Conservation (phyloP, 2,113 vertebrate species). For the Elgaria multicarinata region DNA sequence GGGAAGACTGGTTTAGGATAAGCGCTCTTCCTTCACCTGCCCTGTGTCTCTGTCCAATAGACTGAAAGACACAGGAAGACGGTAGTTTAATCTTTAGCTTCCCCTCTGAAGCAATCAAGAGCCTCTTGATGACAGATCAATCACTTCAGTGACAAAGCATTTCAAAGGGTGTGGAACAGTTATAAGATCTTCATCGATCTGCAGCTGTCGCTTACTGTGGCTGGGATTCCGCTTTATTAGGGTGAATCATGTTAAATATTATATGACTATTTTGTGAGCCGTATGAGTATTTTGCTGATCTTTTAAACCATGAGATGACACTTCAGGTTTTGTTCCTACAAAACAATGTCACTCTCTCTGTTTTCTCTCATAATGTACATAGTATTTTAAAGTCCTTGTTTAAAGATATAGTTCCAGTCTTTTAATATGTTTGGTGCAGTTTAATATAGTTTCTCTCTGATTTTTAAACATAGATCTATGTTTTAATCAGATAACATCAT, state of each 20-base stretch:
- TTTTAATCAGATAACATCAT: neutral
- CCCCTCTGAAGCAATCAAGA: neutral
- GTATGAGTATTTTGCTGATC: slow-evolving; percentile 1
- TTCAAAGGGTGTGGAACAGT: slow-evolving; percentile 30
- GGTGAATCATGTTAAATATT: slow-evolving; percentile 56
- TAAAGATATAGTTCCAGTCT: neutral
- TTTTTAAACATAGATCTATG: neutral
- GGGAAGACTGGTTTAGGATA: neutral
- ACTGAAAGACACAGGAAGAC: slow-evolving; percentile 11
- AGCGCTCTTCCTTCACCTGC: neutral
- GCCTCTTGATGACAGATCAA: neutral
- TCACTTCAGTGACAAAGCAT: slow-evolving; percentile 6
- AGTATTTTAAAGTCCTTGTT: neutral
- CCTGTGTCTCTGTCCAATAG: neutral
- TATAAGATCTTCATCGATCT: slow-evolving; percentile 67
- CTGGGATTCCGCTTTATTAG: slow-evolving; percentile 49
- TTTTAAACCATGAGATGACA: neutral
- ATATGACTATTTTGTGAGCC: slow-evolving; percentile 37
- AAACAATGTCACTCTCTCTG: slow-evolving; percentile 12
- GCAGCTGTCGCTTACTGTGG: slow-evolving; percentile 75
- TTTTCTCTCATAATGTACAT: neutral
- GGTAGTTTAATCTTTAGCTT: neutral
- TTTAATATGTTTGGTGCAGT: neutral
- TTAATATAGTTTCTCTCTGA: neutral
- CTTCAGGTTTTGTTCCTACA: slow-evolving; percentile 1